phyloP scores from a whole-genome alignment of 2,888 invertebrate species.

The Itoplectis maculator region DNA sequence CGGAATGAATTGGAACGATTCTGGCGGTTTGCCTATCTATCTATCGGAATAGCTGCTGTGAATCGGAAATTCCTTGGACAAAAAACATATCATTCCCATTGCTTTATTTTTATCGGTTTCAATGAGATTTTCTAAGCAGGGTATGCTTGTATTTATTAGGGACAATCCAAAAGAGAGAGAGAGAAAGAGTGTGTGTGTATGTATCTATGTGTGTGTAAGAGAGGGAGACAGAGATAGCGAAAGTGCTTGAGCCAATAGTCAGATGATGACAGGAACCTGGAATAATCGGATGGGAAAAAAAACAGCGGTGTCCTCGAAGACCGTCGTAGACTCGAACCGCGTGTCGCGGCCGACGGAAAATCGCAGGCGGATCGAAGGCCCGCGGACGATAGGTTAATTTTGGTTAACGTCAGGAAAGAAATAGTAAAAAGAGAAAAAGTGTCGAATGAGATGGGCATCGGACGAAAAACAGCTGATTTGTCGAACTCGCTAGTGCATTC shows the following conservation, averaged over 20 bases:
- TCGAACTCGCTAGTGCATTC: constrained; percentile 11
- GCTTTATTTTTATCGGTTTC: too few relatives aligned
- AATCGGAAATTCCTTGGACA: too few relatives aligned
- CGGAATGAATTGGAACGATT: too few relatives aligned
- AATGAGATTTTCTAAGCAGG: too few relatives aligned
- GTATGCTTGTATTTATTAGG: constrained; percentile 2
- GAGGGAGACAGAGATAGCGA: too few relatives aligned
- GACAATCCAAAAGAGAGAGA: constrained; percentile 2
- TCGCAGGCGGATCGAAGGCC: constrained; percentile 17
- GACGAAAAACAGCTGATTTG: constrained; percentile 58
- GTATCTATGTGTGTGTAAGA: too few relatives aligned
- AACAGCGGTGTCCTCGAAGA: not conserved
- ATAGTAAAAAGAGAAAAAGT: not conserved
- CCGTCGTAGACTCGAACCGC: not conserved
- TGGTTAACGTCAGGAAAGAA: constrained; percentile 64
- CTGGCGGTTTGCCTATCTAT: too few relatives aligned
- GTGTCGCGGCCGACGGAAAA: not conserved
- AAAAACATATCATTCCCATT: too few relatives aligned
- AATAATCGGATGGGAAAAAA: not conserved
- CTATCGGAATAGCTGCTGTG: too few relatives aligned
- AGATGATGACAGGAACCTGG: constrained; percentile 1
- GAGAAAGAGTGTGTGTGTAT: too few relatives aligned
- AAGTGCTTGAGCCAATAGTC: not conserved
- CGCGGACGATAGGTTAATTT: constrained; percentile 63
- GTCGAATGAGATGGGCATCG: constrained; percentile 23